Percentiles rank a stretch among this genome's conserved stretches.
These are phyloP conservation scores for Nanorana parkeri DNA, from an alignment of 2,113 vertebrate species.

Conservation along the genomic window DNA sequence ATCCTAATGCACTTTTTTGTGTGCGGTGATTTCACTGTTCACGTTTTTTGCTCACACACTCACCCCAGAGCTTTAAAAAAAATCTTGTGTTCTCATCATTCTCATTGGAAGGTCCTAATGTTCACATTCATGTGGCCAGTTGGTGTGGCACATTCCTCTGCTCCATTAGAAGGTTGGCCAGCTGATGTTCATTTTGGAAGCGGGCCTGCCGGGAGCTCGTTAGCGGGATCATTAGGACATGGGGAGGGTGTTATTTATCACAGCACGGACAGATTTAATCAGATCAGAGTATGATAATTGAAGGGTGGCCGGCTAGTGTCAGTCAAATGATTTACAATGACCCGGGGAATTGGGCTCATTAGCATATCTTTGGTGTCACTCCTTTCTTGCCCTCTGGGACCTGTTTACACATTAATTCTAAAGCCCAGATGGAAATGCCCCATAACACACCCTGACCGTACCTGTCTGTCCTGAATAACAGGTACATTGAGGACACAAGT, in stretches of 20 bases:
- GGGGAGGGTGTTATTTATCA: background rate
- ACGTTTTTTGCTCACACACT: too few species aligned
- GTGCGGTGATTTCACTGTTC: too few species aligned
- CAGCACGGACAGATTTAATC: background rate
- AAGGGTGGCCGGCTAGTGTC: background rate
- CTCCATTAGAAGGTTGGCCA: too few species aligned
- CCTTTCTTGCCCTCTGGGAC: background rate
- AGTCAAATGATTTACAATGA: conserved; percentile 13
- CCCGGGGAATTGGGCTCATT: background rate
- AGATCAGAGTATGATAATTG: background rate
- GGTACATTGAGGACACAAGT: background rate
- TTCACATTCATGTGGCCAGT: too few species aligned
- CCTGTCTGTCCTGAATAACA: background rate
- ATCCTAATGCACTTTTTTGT: too few species aligned
- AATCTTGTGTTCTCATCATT: too few species aligned
- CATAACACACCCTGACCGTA: background rate
- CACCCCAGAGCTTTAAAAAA: too few species aligned
- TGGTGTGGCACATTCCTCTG: too few species aligned
- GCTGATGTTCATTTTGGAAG: background rate
- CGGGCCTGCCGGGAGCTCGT: background rate
- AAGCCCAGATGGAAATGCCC: too few species aligned
- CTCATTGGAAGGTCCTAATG: too few species aligned
- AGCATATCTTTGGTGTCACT: background rate
- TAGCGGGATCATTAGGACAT: background rate
- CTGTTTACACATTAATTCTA: background rate